Percentiles rank a stretch among this genome's conserved stretches.
phyloP scores from a whole-genome alignment of 2,113 vertebrate genomes.

The Taurulus bubalis region DNA sequence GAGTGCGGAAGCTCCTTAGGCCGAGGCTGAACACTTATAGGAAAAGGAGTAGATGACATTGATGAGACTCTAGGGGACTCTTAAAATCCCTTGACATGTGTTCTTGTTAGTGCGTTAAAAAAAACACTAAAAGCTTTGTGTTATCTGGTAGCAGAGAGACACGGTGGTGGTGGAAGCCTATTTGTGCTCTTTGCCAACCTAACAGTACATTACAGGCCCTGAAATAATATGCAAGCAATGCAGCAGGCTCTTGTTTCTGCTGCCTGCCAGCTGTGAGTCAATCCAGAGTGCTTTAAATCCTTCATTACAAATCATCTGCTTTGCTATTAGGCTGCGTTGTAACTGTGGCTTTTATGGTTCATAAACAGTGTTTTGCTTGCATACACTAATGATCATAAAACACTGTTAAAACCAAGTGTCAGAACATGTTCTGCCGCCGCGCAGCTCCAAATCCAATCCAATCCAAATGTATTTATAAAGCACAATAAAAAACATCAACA shows the following conservation, averaged over 20 bases:
- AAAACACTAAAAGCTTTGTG: conserved; percentile 51
- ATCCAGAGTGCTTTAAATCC: conserved; percentile 62
- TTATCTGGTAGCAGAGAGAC: conserved; percentile 46
- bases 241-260: conserved; percentile 55
- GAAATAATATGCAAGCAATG: conserved; percentile 42
- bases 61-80: conserved; percentile 57
- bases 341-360: conserved; percentile 66
- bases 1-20: conserved; percentile 52
- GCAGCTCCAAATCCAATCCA: not conserved
- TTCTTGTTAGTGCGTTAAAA: conserved; percentile 65
- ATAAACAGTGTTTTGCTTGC: conserved; percentile 67
- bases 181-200: conserved; percentile 33
- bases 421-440: conserved; percentile 40
- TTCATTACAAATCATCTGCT: conserved; percentile 70
- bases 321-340: conserved; percentile 51
- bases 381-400: conserved; percentile 62
- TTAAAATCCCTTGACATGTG: conserved; percentile 61
- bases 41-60: conserved; percentile 56
- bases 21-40: conserved; percentile 55
- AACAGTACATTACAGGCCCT: conserved; percentile 35
- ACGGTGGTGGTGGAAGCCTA: conserved; percentile 17
- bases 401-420: conserved; percentile 48
- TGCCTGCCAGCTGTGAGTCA: conserved; percentile 57
- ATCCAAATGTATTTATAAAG: not conserved
- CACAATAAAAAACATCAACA: not conserved